Evolutionary conservation across 2,888 invertebrate genomes (phyloP).

Genomic region (Hemithea aestivaria): DNA sequence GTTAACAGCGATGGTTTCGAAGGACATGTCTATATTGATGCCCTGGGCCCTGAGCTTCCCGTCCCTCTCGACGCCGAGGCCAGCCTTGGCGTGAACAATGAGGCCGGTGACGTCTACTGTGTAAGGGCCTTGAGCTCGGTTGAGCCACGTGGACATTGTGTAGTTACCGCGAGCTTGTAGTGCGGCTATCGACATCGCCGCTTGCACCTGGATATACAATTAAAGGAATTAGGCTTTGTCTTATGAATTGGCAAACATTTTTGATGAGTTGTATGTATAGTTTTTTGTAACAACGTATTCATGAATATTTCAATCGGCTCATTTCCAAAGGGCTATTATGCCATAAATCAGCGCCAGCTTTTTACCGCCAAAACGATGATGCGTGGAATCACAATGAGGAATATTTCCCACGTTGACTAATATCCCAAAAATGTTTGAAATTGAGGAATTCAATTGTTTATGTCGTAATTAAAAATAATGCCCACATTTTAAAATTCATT

Average conservation of each 20-base stretch:
- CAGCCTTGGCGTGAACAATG: conserved; percentile 82
- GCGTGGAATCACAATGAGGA: background rate
- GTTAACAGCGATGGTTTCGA: conserved; percentile 86
- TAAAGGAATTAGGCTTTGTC: background rate
- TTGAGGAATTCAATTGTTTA: conserved; percentile 1
- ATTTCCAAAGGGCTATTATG: too few relatives aligned
- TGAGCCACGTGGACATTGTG: conserved; percentile 85
- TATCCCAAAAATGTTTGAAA: background rate
- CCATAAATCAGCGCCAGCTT: too few relatives aligned
- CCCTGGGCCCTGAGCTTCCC: conserved; percentile 88
- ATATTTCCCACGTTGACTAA: background rate
- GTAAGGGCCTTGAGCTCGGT: conserved; percentile 85
- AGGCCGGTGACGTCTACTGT: conserved; percentile 86
- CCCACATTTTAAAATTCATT: too few relatives aligned
- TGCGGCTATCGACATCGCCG: conserved; percentile 84
- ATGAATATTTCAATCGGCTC: too few relatives aligned
- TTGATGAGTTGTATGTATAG: background rate
- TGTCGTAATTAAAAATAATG: too few relatives aligned
- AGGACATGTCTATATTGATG: conserved; percentile 88
- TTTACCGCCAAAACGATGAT: too few relatives aligned
- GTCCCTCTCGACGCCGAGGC: conserved; percentile 84
- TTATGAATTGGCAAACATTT: too few relatives aligned
- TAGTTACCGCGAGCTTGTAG: conserved; percentile 87
- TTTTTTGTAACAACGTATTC: too few relatives aligned
- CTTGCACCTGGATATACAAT: conserved; percentile 81